These are phyloP conservation scores for Sciurus carolinensis DNA, from an alignment of 2,797 vertebrate species.

Conservation along the genomic window DNA sequence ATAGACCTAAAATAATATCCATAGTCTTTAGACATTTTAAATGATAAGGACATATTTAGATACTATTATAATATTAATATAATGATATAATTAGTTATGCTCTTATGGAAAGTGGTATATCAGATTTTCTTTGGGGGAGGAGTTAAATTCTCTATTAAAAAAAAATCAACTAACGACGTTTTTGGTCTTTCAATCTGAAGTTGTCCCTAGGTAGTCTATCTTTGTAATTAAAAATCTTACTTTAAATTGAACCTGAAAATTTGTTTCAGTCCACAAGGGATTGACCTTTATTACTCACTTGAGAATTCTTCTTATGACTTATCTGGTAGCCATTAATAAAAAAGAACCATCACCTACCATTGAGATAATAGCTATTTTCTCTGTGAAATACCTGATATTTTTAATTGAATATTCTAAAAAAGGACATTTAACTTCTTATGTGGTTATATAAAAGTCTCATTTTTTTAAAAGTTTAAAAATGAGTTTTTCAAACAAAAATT, in stretches of 20 bases:
- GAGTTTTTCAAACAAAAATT: conserved; percentile 18
- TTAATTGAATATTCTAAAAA: conserved; percentile 13
- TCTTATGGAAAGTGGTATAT: conserved; percentile 1
- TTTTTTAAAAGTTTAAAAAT: conserved; percentile 18
- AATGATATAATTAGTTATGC: conserved; percentile 22
- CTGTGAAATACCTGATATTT: conserved; percentile 53
- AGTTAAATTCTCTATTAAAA: conserved; percentile 27
- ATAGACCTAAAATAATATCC: not conserved
- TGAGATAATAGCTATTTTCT: conserved; percentile 64
- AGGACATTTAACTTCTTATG: not conserved
- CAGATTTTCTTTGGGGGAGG: conserved; percentile 23
- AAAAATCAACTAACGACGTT: conserved; percentile 57
- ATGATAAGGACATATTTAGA: conserved; percentile 20
- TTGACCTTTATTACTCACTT: conserved; percentile 74
- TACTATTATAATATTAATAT: conserved; percentile 53
- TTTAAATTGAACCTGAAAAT: conserved; percentile 76
- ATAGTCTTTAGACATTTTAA: conserved; percentile 36
- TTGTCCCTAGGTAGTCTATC: conserved; percentile 67
- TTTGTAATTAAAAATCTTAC: conserved; percentile 82
- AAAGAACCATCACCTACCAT: conserved; percentile 56
- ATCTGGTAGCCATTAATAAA: conserved; percentile 73
- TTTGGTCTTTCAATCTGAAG: conserved; percentile 70
- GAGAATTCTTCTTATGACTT: conserved; percentile 73
- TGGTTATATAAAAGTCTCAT: not conserved
- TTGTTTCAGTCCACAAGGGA: conserved; percentile 69